Conservation (phyloP, 2,888 invertebrate species). For the Diaphora mendica region DNA sequence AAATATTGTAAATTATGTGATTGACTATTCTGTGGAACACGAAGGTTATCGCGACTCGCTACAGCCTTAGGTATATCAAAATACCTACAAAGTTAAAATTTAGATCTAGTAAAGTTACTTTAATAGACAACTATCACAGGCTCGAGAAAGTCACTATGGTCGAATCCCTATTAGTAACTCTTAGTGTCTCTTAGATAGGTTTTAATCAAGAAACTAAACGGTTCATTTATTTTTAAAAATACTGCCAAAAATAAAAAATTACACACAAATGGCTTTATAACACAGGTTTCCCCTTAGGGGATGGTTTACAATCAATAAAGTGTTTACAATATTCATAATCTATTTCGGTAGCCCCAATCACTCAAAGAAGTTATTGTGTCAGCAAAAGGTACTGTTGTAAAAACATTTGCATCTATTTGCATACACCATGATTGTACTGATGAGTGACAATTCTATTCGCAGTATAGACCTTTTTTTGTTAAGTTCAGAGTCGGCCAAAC, state of each 20-base stretch:
- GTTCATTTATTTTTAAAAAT: neutral
- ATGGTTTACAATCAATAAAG: slow-evolving; percentile 42
- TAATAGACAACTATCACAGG: neutral
- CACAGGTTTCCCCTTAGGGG: no score
- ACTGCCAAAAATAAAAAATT: neutral
- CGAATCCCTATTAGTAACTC: no score
- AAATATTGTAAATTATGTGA: neutral
- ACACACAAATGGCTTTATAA: neutral
- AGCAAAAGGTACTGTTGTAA: slow-evolving; percentile 63
- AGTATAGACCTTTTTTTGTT: slow-evolving; percentile 53
- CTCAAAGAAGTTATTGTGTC: slow-evolving; percentile 65
- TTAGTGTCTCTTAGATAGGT: neutral
- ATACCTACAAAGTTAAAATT: neutral
- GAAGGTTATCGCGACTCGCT: neutral
- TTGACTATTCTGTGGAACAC: no score
- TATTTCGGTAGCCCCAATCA: slow-evolving; percentile 69
- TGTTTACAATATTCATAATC: slow-evolving; percentile 70
- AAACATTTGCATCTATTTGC: slow-evolving; percentile 80
- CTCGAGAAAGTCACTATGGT: neutral
- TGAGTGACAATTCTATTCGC: slow-evolving; percentile 73
- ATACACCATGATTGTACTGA: slow-evolving; percentile 69
- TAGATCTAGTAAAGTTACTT: neutral
- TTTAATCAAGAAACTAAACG: neutral
- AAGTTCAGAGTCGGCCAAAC: slow-evolving; percentile 42
- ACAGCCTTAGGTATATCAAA: neutral